Evolutionary conservation across 2,888 invertebrate species (phyloP).

Genomic region (Acleris sparsana): DNA sequence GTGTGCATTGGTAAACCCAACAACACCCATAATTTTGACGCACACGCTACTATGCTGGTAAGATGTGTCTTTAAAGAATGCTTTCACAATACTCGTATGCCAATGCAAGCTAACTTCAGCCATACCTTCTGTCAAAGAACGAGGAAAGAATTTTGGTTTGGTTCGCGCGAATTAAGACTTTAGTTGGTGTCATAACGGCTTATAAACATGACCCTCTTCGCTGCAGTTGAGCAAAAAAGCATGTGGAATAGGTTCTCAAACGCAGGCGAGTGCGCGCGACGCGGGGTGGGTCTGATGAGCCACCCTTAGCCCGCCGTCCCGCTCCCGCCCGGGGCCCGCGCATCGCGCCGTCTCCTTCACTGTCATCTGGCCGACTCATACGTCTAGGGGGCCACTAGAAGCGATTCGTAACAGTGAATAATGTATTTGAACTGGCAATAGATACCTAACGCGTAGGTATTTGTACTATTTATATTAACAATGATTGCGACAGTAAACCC

Average conservation of each 20-base stretch:
- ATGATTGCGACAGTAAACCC: slow-evolving; percentile 59
- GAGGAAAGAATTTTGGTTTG: too few species aligned
- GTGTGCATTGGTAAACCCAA: too few species aligned
- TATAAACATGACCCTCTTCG: slow-evolving; percentile 35
- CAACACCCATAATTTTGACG: too few species aligned
- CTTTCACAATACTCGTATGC: too few species aligned
- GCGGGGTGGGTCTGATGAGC: slow-evolving; percentile 77
- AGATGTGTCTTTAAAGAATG: too few species aligned
- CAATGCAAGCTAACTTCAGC: too few species aligned
- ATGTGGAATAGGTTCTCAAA: slow-evolving; percentile 62
- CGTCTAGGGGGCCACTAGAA: slow-evolving; percentile 72
- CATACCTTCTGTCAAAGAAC: too few species aligned
- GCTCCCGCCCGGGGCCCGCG: slow-evolving; percentile 48
- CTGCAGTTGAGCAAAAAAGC: slow-evolving; percentile 42
- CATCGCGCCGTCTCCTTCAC: slow-evolving; percentile 52
- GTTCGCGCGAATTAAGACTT: too few species aligned
- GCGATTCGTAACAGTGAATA: slow-evolving; percentile 80
- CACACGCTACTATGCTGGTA: too few species aligned
- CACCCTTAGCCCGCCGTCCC: slow-evolving; percentile 68
- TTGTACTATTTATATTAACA: slow-evolving; percentile 12
- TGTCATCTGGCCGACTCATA: slow-evolving; percentile 77
- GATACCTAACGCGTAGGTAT: slow-evolving; percentile 58
- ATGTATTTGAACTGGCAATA: slow-evolving; percentile 72
- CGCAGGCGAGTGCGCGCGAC: slow-evolving; percentile 73
- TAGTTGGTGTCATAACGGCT: too few species aligned